Evolutionary conservation across 2,888 invertebrate genomes (phyloP).

Genomic region (Drosophila fungiperda): DNA sequence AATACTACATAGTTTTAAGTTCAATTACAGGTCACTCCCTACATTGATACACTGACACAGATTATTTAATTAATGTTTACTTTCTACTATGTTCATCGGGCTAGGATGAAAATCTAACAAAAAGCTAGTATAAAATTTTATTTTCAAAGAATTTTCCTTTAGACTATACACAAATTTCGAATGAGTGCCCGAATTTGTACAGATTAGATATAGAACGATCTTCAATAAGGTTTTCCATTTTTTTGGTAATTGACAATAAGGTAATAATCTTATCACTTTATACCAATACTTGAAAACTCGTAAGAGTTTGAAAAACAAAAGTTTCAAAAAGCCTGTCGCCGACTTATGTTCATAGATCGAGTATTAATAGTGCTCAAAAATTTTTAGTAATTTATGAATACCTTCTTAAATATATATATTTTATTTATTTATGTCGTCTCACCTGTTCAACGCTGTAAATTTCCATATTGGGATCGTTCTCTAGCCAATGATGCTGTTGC

Average conservation of each 20-base stretch:
- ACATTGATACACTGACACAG: background rate
- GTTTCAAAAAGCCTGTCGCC: background rate
- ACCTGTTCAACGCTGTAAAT: slow-evolving; percentile 85
- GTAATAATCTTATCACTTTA: background rate
- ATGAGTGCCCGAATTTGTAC: background rate
- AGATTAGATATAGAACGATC: background rate
- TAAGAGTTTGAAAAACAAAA: too few relatives aligned
- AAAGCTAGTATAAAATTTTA: background rate
- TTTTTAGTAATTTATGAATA: background rate
- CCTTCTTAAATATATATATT: background rate
- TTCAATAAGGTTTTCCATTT: background rate
- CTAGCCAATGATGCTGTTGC: slow-evolving; percentile 83
- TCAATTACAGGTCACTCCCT: background rate
- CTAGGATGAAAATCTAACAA: background rate
- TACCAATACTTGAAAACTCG: too few relatives aligned
- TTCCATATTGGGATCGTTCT: slow-evolving; percentile 85
- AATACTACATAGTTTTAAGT: background rate
- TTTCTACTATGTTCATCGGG: background rate
- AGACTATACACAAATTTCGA: background rate
- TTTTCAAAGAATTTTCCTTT: too few relatives aligned
- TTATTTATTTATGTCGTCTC: background rate
- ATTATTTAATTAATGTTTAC: background rate
- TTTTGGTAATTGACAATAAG: background rate
- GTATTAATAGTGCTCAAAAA: background rate
- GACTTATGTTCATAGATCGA: background rate